Conservation (phyloP, 2,113 vertebrate species). For the Apaloderma vittatum region DNA sequence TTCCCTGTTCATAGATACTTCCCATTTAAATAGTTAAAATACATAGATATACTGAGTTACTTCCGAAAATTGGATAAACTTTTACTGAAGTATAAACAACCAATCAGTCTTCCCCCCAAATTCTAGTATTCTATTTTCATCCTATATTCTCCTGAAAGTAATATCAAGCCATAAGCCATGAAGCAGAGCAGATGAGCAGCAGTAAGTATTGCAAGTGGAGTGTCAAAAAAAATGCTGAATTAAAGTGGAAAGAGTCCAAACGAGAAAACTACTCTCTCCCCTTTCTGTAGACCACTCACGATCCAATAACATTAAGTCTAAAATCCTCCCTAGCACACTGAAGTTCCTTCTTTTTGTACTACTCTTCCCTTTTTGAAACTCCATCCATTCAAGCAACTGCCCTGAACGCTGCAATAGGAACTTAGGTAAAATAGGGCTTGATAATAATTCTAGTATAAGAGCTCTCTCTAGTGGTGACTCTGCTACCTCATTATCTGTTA, state of each 20-base stretch:
- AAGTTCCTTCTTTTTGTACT: background rate
- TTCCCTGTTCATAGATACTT: background rate
- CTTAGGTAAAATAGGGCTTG: background rate
- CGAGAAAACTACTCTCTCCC: background rate
- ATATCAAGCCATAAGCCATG: constrained; percentile 48
- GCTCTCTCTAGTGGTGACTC: constrained; percentile 65
- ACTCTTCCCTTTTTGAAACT: background rate
- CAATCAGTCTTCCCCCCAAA: background rate
- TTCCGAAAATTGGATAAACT: background rate
- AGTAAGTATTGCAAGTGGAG: constrained; percentile 43
- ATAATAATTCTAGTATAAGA: constrained; percentile 52
- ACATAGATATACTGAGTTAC: background rate
- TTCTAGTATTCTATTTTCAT: constrained; percentile 20
- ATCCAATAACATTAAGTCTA: background rate
- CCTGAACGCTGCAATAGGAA: background rate
- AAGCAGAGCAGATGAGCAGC: constrained; percentile 21
- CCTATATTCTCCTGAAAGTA: constrained; percentile 18
- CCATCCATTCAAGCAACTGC: background rate
- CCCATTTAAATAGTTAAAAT: background rate
- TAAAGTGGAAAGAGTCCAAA: constrained; percentile 37
- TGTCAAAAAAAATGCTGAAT: constrained; percentile 48
- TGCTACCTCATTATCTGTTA: background rate
- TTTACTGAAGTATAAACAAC: background rate
- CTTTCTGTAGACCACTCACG: background rate
- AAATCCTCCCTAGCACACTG: background rate